Base-by-base conservation (phyloP, 2,113 vertebrate species). In the Onychostoma macrolepis region DNA sequence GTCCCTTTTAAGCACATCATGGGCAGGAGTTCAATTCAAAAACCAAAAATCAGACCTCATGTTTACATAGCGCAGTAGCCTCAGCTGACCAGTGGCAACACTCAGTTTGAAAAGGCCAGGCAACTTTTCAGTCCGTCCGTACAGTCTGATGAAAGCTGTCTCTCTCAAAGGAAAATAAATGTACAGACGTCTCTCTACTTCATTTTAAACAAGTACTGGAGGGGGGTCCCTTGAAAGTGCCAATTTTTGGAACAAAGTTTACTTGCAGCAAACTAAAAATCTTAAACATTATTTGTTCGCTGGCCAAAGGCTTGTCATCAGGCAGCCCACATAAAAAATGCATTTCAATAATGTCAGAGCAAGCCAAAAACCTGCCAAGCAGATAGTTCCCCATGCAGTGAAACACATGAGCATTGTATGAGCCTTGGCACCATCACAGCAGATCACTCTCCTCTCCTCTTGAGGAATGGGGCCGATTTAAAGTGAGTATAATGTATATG, bases 251-350 rank as follows among this genome's bases (percentile, higher is more conserved):
- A 87, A 88, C 89, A 24, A 78, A 88, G 90, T 92, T 89, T 88
- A 90, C 88, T 90, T 83, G 84, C 81, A 45, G 72, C 83, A 89
- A 91, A 92, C 86, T 87, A 90, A 91, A 91, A 53, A 72, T 88
- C 87, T 91, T 76, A 91, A 91, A 89, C 33, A 21, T 80, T 71
- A 92, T 92, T 92, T 92, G 92, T 91, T 93, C 88, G 0, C 24
- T 67, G 72, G 94, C 93, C 95, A 94, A 92, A 41, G 30, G 50
- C 89, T 89, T 93, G 91, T 94, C 92, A 86, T 90, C 92, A 91
- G 92, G 92, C 92, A 91, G 93, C 93, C 91, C 83, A 89, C 89
- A 85, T 78, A 88, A 91, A 91, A 94, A 92, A 93, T 56, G 90
- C 90, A 91, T 89, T 91, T 93, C 89, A 92, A 87, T 93, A 89